These are phyloP conservation scores for Hypocryptadius cinnamomeus DNA, from an alignment of 2,113 vertebrate species.

Conservation along the genomic window DNA sequence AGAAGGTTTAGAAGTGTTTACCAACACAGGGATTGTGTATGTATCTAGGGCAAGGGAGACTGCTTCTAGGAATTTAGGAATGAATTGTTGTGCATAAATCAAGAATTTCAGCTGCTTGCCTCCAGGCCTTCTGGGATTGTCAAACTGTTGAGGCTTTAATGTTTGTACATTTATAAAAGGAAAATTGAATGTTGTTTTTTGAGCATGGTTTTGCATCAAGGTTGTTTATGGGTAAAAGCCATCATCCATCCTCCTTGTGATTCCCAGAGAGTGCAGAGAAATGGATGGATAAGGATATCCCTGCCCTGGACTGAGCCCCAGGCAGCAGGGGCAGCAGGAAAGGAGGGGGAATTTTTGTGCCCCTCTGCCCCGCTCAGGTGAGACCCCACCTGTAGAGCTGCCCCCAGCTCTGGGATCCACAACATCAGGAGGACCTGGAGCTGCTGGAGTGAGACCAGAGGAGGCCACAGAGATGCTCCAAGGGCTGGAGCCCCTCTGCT, in stretches of 20 bases:
- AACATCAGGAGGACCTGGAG: accelerated
- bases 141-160: not conserved
- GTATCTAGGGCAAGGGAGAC: not conserved
- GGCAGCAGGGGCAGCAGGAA: not conserved
- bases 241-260: not conserved
- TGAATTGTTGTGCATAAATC: not conserved
- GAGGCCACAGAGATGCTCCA: accelerated
- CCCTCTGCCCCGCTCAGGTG: not conserved
- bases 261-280: not conserved
- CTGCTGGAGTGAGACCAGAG: not conserved
- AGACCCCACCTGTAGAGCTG: not conserved
- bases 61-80: constrained; percentile 14
- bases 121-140: not conserved
- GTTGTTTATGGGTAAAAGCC: not conserved
- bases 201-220: not conserved
- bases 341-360: not conserved
- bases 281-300: not conserved
- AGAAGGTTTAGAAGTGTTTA: not conserved
- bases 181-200: not conserved
- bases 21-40: not conserved
- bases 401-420: accelerated
- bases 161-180: not conserved
- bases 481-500: not conserved
- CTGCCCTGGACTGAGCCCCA: not conserved
- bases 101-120: not conserved